Conservation (phyloP, 2,113 vertebrate species). For the Mugil cephalus region DNA sequence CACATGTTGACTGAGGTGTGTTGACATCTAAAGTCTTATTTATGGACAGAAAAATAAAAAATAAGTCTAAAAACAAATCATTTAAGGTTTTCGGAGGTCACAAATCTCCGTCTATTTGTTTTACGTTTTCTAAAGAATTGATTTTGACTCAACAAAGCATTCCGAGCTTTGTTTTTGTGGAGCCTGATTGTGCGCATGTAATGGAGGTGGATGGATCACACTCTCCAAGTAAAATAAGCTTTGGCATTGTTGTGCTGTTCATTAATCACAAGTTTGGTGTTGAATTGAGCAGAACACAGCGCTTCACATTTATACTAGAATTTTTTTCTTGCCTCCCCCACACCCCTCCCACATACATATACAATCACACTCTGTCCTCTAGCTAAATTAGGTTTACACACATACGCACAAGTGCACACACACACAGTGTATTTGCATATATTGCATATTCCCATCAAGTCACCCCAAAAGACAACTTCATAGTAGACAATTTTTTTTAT, state of each 20-base stretch:
- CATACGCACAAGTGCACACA: background rate
- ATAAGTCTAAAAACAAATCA: background rate
- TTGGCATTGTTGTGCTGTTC: conserved; percentile 65
- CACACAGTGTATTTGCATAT: conserved; percentile 55
- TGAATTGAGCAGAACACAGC: conserved; percentile 67
- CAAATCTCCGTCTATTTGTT: background rate
- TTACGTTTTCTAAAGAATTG: conserved; percentile 25
- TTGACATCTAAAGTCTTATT: too few species aligned
- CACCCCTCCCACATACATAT: conserved; percentile 68
- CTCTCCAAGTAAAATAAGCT: conserved; percentile 63
- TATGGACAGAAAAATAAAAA: too few species aligned
- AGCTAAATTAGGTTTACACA: conserved; percentile 53
- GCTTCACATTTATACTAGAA: conserved; percentile 66
- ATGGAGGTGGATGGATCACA: conserved; percentile 64
- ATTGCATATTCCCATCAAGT: conserved; percentile 35
- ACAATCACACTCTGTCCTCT: conserved; percentile 65
- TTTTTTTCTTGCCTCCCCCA: conserved; percentile 61
- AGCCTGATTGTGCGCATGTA: conserved; percentile 43
- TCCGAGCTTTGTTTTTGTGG: conserved; percentile 14
- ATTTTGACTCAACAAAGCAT: conserved; percentile 11
- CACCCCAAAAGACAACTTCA: background rate
- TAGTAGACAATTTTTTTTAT: background rate
- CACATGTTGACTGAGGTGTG: background rate
- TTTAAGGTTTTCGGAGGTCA: background rate
- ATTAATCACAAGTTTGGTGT: conserved; percentile 73